Evolutionary conservation across 2,113 vertebrate species (phyloP).

Genomic region (Merops nubicus): DNA sequence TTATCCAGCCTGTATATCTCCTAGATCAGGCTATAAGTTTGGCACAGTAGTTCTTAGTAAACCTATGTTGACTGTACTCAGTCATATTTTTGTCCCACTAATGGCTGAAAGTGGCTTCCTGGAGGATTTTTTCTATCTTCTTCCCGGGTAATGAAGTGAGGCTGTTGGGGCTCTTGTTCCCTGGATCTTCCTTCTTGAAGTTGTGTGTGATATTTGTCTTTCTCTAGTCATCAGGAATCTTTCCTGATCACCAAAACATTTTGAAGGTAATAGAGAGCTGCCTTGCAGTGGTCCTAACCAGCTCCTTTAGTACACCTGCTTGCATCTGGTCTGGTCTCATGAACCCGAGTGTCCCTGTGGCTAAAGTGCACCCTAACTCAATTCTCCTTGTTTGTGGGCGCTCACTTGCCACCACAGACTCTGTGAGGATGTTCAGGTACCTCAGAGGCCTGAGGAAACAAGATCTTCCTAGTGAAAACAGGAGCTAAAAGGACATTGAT

Average conservation of each 20-base stretch:
- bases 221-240: background rate
- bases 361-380: background rate
- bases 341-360: background rate
- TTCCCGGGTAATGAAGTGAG: background rate
- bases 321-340: background rate
- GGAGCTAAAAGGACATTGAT: background rate
- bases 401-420: background rate
- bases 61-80: background rate
- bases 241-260: background rate
- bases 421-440: background rate
- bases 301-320: background rate
- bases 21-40: background rate
- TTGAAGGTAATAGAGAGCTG: background rate
- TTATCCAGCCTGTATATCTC: background rate
- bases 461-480: background rate
- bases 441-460: background rate
- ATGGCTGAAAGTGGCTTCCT: background rate
- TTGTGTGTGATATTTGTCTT: background rate
- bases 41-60: background rate
- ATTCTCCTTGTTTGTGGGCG: background rate
- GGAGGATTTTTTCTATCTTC: background rate
- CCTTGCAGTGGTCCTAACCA: background rate
- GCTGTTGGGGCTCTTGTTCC: background rate
- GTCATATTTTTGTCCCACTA: background rate
- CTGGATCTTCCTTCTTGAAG: background rate